Conservation (phyloP, 2,113 vertebrate species). For the Orientallactaga bullata region DNA sequence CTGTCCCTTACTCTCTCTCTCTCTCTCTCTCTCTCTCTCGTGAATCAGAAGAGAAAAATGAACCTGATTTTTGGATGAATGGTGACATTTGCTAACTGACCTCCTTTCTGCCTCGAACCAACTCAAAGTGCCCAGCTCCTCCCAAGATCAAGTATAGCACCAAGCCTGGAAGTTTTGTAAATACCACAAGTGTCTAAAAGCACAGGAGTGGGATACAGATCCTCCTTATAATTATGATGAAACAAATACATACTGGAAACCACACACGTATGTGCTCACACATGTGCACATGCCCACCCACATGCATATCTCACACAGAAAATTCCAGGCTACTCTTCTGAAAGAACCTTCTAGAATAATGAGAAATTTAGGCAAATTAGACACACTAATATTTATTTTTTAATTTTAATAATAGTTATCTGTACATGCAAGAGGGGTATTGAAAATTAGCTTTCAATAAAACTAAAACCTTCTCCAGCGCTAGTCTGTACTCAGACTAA, state of each 20-base stretch:
- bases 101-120: slow-evolving; percentile 34
- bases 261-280: background rate
- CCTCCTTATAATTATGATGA: slow-evolving; percentile 5
- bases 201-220: background rate
- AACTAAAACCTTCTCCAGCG: slow-evolving; percentile 12
- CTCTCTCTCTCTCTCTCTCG: background rate
- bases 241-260: slow-evolving; percentile 14
- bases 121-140: slow-evolving; percentile 38
- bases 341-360: slow-evolving; percentile 41
- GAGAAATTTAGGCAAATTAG: background rate
- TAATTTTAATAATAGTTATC: slow-evolving; percentile 26
- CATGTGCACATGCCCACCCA: background rate
- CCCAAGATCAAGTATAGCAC: slow-evolving; percentile 25
- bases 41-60: slow-evolving; percentile 24
- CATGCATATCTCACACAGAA: background rate
- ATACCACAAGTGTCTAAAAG: background rate
- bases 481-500: background rate
- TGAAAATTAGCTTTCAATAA: background rate
- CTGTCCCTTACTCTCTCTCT: too few relatives aligned
- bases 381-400: background rate
- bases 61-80: slow-evolving; percentile 24
- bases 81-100: background rate
- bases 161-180: background rate
- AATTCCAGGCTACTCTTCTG: background rate
- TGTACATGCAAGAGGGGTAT: background rate